Evolutionary conservation across 1,140 invertebrate genomes (phyloP), one percentile per base, ranked within the genome.

Genomic region (Piezodorus guildinii): DNA sequence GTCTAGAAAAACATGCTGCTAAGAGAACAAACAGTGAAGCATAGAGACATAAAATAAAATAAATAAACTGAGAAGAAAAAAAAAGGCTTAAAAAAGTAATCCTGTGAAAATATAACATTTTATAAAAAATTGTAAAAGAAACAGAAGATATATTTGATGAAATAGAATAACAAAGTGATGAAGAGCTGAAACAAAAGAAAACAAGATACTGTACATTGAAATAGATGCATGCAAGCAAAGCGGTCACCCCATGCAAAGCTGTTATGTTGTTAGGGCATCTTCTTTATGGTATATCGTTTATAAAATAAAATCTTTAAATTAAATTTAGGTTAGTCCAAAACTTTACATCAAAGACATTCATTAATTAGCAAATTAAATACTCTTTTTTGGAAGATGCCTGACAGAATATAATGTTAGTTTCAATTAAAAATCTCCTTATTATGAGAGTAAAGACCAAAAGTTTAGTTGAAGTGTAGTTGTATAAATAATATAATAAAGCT

Each of bases 1-100:
- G 51, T 23, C 17, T 23, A 56, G 5, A 16, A 56, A 23, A 25
- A 56, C 52, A 56, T 56, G 52, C 52, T 56, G 52, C 52, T 56
- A 25, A 25, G 17, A 23, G 9, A 39, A 39, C 34, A 39, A 39
- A 10, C 34, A 39, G 34, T 39, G 12, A 39, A 39, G 34, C 34
- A 39, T 39, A 39, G 34, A 39, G 12, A 39, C 34, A 39, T 39
- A 39, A 56, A 3, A 56, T 19, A 23, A 54, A 25, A 23, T 25
- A 25, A 56, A 56, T 49, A 56, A 56, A 56, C 17, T 23, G 27
- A 56, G 19, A 19, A 21, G 46, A 21, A 49, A 25, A n/a, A n/a
- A 56, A 21, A 56, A 5, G 23, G 2, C 17, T 56, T 5, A 56
- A 25, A 56, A 56, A 16, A 56, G 19, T 19, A 49, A n/a, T 49